Evolutionary conservation across 2,888 invertebrate genomes (phyloP), one percentile per base, ranked within the genome.

Genomic region (Dorcus hopei): DNA sequence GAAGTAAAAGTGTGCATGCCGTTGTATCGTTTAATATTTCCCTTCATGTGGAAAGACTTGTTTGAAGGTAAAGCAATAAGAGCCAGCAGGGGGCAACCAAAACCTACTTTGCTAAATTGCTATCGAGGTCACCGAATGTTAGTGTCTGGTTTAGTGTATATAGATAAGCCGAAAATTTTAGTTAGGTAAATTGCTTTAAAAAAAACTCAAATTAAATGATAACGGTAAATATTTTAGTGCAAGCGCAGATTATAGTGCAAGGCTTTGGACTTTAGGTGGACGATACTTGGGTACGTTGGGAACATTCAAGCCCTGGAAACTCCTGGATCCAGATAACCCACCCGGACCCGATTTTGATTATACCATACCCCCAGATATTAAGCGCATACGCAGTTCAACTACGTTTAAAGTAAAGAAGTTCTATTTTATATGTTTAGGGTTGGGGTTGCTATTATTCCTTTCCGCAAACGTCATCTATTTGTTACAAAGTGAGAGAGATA

Each of bases 261-360:
- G 91, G 54, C 78, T 91, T 73, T 92, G 91, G 91, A 86, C 87
- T 0, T 74, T 90, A 57, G 83, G 86, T 43, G 91, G 91, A 39
- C 66, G 75, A 38, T 83, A 83, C 67, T 72, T 93, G 65, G 89
- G 89, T 65, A 91, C 91, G 4, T 80, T 93, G 64, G 93, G 93
- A 53, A 87, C 89, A 52, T 85, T 85, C 65, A 79, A 83, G 68
- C 80, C 84, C 1, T 90, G 88, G 88, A 77, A 79, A 26, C 79
- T 81, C 42, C 68, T 85, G 38, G 64, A 65, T 43, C 70, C 74
- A 16, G 70, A 75, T 41, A 77, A 81, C 2, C 78, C 81, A n/a
- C 76, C 77, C 5, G 74, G 74, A 48, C 70, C 74, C 5, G 75
- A 80, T n/a, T 79, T 82, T 33, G 71, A 80, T n/a, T 81, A 78